Percentiles rank a stretch among this genome's conserved stretches.
Conservation (phyloP, 2,888 invertebrate species). For the Synanthedon formicaeformis region DNA sequence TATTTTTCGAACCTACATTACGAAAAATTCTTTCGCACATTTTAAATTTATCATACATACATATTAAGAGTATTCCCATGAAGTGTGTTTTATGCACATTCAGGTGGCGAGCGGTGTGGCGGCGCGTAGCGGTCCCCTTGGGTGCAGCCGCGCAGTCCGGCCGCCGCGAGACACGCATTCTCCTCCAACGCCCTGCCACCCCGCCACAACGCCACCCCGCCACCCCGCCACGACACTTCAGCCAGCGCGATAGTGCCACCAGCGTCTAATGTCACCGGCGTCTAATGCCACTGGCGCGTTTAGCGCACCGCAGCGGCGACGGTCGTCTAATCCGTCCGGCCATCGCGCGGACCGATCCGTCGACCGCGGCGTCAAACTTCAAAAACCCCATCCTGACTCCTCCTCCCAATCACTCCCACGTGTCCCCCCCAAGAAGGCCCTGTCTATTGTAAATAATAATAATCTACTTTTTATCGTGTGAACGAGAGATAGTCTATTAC, state of each 20-base stretch:
- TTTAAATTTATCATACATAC: not conserved
- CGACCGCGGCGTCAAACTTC: conserved; percentile 48
- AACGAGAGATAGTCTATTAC: conserved; percentile 66
- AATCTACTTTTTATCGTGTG: conserved; percentile 68
- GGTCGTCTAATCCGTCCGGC: conserved; percentile 33
- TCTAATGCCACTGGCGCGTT: conserved; percentile 18
- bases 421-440: conserved; percentile 25
- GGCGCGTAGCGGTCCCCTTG: conserved; percentile 37
- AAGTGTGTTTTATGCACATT: conserved; percentile 2
- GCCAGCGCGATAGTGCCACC: conserved; percentile 5
- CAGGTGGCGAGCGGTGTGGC: conserved; percentile 70
- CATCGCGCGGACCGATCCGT: conserved; percentile 39
- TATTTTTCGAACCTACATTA: too few species aligned
- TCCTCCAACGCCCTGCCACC: conserved; percentile 2
- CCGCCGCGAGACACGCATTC: conserved; percentile 7
- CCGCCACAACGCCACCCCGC: conserved; percentile 5
- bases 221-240: conserved; percentile 2
- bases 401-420: conserved; percentile 19
- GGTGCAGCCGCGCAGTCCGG: conserved; percentile 21
- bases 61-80: not conserved
- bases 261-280: conserved; percentile 10
- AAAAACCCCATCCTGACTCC: conserved; percentile 16
- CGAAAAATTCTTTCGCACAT: not conserved
- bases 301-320: conserved; percentile 32
- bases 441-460: conserved; percentile 68